Base-by-base conservation (phyloP, 2,888 invertebrate species). In the Drosophila ezoana region DNA sequence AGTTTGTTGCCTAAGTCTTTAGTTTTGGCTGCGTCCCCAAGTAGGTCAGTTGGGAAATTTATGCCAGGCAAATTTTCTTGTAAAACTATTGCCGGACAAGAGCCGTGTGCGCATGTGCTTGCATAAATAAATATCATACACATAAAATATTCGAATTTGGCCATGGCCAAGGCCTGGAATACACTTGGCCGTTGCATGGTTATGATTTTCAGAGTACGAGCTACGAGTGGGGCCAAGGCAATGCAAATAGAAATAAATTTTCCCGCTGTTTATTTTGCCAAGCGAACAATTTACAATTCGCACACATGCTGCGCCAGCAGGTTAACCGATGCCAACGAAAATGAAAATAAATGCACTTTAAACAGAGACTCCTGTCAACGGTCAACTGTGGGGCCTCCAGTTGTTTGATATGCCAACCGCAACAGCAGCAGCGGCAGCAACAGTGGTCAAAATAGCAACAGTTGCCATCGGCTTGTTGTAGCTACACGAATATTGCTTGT, bases 251-350 rank as follows among this genome's bases (percentile, higher is more conserved):
- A 69, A 76, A 85, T 84, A 77, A 68, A 73, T 88, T 82, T 82
- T 72, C 71, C 74, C 72, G 80, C 84, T 88, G 89, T 88, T 86
- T 82, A 77, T 70, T 85, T 72, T 86, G 86, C 67, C 77, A 79
- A 69, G 63, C 67, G 63, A 70, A 77, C 83, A 88, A 88, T 83
- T 84, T 88, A 80, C 77, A 79, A 88, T 86, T 80, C 83, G 87
- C 83, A 83, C 89, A 84, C 84, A 84, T 86, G 84, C 89, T 84
- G 84, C 53, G 84, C 81, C 51, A 41, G 76, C 68, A 71, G 79
- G 72, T 65, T 64, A 59, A 45, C 60, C 64, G 59, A 48, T 79
- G 83, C 72, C 72, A 88, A 88, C 70, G 89, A 86, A 84, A 84
- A 69, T 73, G 84, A 84, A 83, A 83, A 83, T 82, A 80, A 84